These are phyloP conservation scores for Aulostomus chinensis DNA, from an alignment of 2,797 vertebrate genomes.

Conservation along the genomic window DNA sequence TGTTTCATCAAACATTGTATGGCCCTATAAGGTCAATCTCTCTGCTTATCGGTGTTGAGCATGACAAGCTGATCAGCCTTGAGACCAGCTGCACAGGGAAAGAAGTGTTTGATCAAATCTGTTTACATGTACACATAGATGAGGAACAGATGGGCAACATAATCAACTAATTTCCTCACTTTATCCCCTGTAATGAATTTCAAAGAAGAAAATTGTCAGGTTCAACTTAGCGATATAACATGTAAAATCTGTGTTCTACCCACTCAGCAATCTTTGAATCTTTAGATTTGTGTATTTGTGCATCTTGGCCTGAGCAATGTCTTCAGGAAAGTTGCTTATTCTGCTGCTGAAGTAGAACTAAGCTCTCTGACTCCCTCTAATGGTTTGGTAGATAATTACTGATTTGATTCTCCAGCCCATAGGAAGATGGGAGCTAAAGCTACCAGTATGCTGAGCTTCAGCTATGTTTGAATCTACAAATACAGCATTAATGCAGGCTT, in stretches of 20 bases:
- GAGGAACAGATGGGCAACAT: not conserved
- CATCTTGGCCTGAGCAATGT: too few species aligned
- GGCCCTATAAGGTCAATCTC: not conserved
- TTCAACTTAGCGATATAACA: not conserved
- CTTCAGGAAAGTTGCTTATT: too few species aligned
- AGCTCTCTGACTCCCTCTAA: slow-evolving; percentile 16
- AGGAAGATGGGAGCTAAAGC: too few species aligned
- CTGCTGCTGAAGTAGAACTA: not conserved
- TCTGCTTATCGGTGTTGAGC: not conserved
- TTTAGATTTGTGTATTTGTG: too few species aligned
- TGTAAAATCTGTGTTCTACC: not conserved
- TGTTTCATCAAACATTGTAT: not conserved
- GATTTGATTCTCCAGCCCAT: not conserved
- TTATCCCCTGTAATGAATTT: too few species aligned
- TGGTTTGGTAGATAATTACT: slow-evolving; percentile 2
- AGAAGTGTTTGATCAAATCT: not conserved
- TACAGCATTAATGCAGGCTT: too few species aligned
- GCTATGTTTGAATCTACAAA: too few species aligned
- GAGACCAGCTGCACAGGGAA: not conserved
- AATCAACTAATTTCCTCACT: not conserved
- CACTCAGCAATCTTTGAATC: not conserved
- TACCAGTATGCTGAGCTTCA: too few species aligned
- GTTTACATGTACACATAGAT: not conserved
- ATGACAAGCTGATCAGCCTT: slow-evolving; percentile 4
- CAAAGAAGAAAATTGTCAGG: too few species aligned